Base-by-base conservation (phyloP, 2,797 vertebrate species). In the Vultur gryphus region DNA sequence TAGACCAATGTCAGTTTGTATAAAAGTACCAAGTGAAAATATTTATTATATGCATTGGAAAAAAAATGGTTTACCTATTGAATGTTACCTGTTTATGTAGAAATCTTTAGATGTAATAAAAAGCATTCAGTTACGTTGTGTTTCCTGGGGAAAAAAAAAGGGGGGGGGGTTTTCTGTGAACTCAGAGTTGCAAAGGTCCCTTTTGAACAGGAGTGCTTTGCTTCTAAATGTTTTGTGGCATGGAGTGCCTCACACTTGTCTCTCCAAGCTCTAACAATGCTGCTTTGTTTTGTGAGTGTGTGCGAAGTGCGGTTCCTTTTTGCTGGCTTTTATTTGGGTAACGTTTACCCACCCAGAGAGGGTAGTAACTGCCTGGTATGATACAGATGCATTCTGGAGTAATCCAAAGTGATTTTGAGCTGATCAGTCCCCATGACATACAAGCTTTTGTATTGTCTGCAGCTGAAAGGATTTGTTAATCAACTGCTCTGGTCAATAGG, bases 1-100 rank as follows among this genome's bases (percentile, higher is more conserved):
- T 99, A 98, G 98, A 99, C 98, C 98, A 98, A 98, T 98, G 99
- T 99, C 98, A 98, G 98, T 99, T 99, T 99, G 99, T 99, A 99
- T 98, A 99, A 99, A 99, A 99, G 99, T 99, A 98, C 98, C 98
- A 98, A 99, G 99, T 98, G 98, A 98, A 99, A 99, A 99, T 99
- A 99, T 99, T 99, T 99, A 99, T 99, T 99, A 99, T 99, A 98
- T 99, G 99, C 99, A 99, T 99, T 99, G 99, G 97, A 99, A 98
- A 98, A 84, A 88, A 61, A 58, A 98, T 99, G 99, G 98, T 99
- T 99, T 99, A 99, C 99, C 98, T 99, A 98, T 99, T 99, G 99
- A 99, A 99, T 99, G 99, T 99, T 99, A 99, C 98, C 98, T 99
- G 99, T 99, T 99, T 99, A 98, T 99, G 99, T 99, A 99, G 99